Evolutionary conservation across 2,113 vertebrate genomes (phyloP), one percentile per base, ranked within the genome.

Genomic region (Cinclus cinclus): DNA sequence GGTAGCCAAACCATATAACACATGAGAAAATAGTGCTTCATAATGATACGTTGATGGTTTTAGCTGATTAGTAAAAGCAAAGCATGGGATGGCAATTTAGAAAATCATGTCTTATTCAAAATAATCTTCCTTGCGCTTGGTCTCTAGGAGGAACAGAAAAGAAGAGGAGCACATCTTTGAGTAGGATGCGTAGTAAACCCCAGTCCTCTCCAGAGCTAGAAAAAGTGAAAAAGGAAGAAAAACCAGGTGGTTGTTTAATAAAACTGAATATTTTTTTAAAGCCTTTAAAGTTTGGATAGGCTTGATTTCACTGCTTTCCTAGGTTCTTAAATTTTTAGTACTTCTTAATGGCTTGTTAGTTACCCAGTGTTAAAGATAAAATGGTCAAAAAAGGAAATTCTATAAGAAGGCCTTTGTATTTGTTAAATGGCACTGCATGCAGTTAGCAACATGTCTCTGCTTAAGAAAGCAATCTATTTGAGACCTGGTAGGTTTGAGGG

Each of bases 161-260:
- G 98, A 99, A 97, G 97, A 98, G 98, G 97, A 99, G 98, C 94
- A 98, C 98, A 70, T 99, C 99, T 93, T 97, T 99, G 92, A 98
- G 87, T 95, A 99, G 98, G 97, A 98, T 98, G 96, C 98, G 96
- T 95, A 98, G 93, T 97, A 98, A 98, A 97, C 91, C 96, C 39
- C 97, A 97, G 13, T 93, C 97, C 59, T 94, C 97, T 96, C 52
- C 96, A 87, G 98, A 98, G 70, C 67, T 97, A 96, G 98, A 98
- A 95, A 98, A 98, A 96, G 85, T 95, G 70, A 98, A 98, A 94
- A 97, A 98, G 95, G 98, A 98, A 95, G 98, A 98, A 97, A 98
- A 97, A 85, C 1, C 98, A 98, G 98, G 98, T 99, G 98, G 98
- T 97, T 98, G 74, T 92, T 97, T 95, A 46, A 67, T 79, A 64